These are phyloP conservation scores for Porites rus DNA, from an alignment of 92 coral and sea anemone species.

Conservation along the genomic window DNA sequence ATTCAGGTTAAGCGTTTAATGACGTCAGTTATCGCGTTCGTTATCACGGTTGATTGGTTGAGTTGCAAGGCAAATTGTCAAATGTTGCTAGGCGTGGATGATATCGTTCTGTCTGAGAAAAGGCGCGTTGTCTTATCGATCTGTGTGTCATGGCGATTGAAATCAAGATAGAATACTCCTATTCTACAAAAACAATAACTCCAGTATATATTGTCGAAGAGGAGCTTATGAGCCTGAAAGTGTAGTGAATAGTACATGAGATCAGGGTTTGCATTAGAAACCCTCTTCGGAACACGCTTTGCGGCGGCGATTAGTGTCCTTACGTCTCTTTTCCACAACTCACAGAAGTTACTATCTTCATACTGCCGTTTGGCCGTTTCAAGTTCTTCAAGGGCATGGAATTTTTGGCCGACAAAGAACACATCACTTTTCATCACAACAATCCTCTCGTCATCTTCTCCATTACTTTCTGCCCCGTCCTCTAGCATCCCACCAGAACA, in stretches of 20 bases:
- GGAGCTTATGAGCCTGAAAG: neutral
- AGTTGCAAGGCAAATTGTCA: no score
- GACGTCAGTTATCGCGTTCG: no score
- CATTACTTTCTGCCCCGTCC: neutral
- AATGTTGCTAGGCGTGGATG: no score
- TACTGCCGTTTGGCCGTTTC: conserved; percentile 19
- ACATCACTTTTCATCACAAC: conserved; percentile 1
- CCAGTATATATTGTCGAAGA: no score
- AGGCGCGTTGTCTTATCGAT: no score
- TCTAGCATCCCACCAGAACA: conserved; percentile 1
- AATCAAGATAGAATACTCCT: no score
- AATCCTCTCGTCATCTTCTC: neutral
- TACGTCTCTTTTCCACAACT: conserved; percentile 25
- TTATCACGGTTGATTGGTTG: no score
- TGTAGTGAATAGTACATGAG: conserved; percentile 25
- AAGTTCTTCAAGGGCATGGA: conserved; percentile 7
- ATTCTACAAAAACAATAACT: no score
- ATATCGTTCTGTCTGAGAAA: no score
- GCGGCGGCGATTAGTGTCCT: conserved; percentile 28
- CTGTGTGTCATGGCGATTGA: no score
- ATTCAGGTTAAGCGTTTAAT: no score
- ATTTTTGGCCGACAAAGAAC: conserved; percentile 34
- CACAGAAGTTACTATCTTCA: neutral
- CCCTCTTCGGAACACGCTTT: conserved; percentile 40
- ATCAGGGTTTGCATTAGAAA: conserved; percentile 21